A percentile compares a stretch with the other conserved stretches of the same genome.
Evolutionary conservation across 2,888 invertebrate genomes (phyloP).

Genomic region (Hydrotaea cyrtoneurina): DNA sequence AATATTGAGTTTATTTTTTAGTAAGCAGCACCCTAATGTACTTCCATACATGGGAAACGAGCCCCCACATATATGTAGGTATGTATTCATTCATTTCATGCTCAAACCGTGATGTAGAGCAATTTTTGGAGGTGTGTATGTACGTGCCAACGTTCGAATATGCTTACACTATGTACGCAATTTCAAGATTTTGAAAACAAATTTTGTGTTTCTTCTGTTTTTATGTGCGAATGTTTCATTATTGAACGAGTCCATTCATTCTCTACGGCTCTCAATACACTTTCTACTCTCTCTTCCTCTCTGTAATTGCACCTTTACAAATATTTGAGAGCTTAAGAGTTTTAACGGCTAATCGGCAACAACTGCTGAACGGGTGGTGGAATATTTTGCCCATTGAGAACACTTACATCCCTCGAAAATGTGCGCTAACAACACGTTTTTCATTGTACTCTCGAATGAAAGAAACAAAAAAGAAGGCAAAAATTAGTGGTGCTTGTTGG

Average conservation of each 20-base stretch:
- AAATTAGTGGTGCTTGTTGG: background rate
- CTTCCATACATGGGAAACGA: background rate
- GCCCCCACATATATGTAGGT: background rate
- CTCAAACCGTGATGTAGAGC: background rate
- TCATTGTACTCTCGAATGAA: background rate
- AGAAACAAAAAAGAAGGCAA: background rate
- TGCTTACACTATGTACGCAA: background rate
- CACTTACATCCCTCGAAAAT: background rate
- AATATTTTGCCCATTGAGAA: background rate
- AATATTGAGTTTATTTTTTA: too few relatives aligned
- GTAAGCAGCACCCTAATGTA: too few relatives aligned
- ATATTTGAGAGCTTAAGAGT: constrained; percentile 10
- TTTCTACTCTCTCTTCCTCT: background rate
- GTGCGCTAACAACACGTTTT: background rate
- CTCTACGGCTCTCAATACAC: background rate
- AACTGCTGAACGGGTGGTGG: background rate
- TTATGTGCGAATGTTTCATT: background rate
- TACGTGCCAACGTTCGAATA: background rate
- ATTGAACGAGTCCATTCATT: background rate
- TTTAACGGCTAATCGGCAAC: background rate
- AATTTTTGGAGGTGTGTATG: background rate
- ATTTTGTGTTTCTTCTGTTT: background rate
- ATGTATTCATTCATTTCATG: background rate
- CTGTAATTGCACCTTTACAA: background rate
- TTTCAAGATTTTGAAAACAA: background rate